Evolutionary conservation across 2,888 invertebrate genomes (phyloP).

Genomic region (Limnephilus marmoratus): DNA sequence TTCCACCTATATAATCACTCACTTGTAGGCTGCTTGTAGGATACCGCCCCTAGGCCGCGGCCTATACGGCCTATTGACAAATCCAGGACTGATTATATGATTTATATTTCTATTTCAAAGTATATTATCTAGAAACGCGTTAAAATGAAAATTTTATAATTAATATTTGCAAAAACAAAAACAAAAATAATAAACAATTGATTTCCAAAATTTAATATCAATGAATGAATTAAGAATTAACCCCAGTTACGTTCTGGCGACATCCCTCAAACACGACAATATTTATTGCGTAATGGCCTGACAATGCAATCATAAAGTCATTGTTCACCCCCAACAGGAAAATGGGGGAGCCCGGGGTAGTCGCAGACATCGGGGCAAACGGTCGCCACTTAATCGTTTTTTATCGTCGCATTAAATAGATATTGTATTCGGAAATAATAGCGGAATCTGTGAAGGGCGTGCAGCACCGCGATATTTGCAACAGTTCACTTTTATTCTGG

Average conservation of each 20-base stretch:
- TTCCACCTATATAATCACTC: no score
- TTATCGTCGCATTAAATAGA: slow-evolving; percentile 55
- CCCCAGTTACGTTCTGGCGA: background rate
- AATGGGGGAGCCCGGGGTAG: slow-evolving; percentile 12
- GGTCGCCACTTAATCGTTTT: slow-evolving; percentile 55
- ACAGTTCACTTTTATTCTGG: background rate
- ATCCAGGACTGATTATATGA: no score
- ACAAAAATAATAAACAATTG: no score
- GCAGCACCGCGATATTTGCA: background rate
- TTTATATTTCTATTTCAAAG: no score
- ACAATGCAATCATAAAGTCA: slow-evolving; percentile 55
- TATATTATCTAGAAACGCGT: no score
- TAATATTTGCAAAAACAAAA: no score
- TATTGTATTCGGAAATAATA: slow-evolving; percentile 31
- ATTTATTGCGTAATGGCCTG: slow-evolving; percentile 50
- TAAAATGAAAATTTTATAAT: no score
- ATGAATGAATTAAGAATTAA: background rate
- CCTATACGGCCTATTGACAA: no score
- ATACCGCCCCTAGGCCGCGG: no score
- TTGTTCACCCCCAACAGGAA: slow-evolving; percentile 41
- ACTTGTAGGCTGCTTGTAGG: no score
- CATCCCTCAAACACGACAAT: background rate
- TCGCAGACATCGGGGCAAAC: slow-evolving; percentile 34
- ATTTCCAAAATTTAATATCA: background rate
- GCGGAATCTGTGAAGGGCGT: slow-evolving; percentile 19